phyloP scores from a whole-genome alignment of 2,113 vertebrate genomes.

The Sceloporus tristichus region DNA sequence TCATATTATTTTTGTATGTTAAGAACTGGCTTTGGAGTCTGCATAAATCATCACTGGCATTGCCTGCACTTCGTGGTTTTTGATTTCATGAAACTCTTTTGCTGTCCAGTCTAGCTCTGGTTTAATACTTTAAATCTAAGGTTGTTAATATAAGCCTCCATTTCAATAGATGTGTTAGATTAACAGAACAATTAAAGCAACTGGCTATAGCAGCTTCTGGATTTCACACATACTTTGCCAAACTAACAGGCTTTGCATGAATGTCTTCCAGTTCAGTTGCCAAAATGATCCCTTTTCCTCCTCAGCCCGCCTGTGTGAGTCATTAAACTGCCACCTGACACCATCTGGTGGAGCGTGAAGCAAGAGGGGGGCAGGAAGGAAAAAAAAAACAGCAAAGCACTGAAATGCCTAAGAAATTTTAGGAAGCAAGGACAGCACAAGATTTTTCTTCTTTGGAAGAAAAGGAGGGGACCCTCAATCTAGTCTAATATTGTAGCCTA shows the following conservation, averaged over 20 bases:
- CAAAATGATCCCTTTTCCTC: slow-evolving; percentile 34
- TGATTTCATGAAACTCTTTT: not conserved
- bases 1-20: not conserved
- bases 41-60: not conserved
- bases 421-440: not conserved
- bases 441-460: not conserved
- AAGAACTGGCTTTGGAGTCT: not conserved
- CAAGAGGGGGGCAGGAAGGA: slow-evolving; percentile 2
- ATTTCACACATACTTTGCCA: slow-evolving; percentile 42
- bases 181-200: slow-evolving; percentile 41
- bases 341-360: slow-evolving; percentile 69
- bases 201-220: slow-evolving; percentile 50
- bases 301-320: slow-evolving; percentile 8
- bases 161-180: not conserved
- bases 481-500: too few relatives aligned
- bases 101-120: not conserved
- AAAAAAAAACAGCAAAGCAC: not conserved
- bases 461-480: not conserved
- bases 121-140: not conserved
- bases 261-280: slow-evolving; percentile 12
- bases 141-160: not conserved
- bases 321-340: slow-evolving; percentile 70
- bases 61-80: not conserved
- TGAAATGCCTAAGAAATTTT: not conserved
- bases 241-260: slow-evolving; percentile 21